Percentiles rank a stretch among this genome's conserved stretches.
phyloP scores from a whole-genome alignment of 2,888 invertebrate species.

The Drosophila algonquin region DNA sequence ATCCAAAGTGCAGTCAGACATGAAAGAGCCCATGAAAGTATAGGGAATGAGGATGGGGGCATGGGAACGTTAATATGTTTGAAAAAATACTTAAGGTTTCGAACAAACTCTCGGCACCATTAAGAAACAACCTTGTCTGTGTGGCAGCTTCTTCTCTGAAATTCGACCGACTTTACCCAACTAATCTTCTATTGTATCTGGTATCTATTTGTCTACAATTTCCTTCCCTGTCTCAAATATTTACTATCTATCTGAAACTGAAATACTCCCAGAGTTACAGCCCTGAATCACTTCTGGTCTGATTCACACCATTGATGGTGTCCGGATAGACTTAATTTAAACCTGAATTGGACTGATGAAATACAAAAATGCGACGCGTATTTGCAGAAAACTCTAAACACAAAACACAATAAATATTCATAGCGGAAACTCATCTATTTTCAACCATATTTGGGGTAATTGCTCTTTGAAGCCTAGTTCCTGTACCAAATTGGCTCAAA shows the following conservation, averaged over 20 bases:
- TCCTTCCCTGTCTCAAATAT: background rate
- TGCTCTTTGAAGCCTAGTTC: background rate
- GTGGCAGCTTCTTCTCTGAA: background rate
- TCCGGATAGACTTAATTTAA: background rate
- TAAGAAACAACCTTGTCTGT: slow-evolving; percentile 1
- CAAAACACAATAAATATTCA: background rate
- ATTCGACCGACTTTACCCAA: background rate
- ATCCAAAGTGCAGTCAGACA: slow-evolving; percentile 55
- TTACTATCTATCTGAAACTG: no score
- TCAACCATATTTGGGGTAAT: background rate
- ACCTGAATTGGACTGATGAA: background rate
- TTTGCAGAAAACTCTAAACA: background rate
- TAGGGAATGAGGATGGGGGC: slow-evolving; percentile 1
- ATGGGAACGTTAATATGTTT: slow-evolving; percentile 32
- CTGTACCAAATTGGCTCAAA: background rate
- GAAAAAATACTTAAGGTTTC: slow-evolving; percentile 5
- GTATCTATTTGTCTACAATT: background rate
- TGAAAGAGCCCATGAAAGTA: slow-evolving; percentile 43
- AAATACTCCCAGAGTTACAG: background rate
- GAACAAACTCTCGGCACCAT: background rate
- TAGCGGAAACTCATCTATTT: slow-evolving; percentile 1
- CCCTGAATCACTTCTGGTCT: background rate
- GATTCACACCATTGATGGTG: background rate
- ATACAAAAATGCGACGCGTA: background rate
- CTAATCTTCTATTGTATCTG: background rate